Conservation (phyloP, 2,113 vertebrate genomes). For the Crotalus helleri region DNA sequence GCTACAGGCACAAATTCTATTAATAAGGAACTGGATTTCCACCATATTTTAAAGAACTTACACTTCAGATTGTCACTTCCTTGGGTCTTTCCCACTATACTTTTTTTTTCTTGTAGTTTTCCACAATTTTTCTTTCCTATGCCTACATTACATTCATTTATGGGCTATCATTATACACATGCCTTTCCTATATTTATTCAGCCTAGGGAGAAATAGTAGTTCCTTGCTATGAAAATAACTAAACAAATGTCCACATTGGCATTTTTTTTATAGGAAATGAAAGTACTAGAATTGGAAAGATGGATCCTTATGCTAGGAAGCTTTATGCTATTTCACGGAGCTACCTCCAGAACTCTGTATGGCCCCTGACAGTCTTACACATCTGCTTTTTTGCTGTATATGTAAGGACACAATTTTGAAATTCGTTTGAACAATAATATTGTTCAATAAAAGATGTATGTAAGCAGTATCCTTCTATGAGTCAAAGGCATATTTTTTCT, state of each 20-base stretch:
- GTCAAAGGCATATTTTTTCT: background rate
- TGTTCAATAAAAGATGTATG: background rate
- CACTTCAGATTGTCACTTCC: constrained; percentile 47
- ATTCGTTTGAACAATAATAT: background rate
- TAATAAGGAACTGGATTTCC: constrained; percentile 67
- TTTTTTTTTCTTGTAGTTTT: constrained; percentile 8
- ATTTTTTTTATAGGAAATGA: background rate
- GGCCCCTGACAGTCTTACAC: background rate
- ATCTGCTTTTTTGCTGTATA: background rate
- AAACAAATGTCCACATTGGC: background rate
- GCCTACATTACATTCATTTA: constrained; percentile 12
- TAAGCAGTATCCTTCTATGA: background rate
- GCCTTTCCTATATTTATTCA: background rate
- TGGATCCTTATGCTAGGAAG: background rate
- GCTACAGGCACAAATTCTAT: constrained; percentile 61
- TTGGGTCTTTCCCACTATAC: constrained; percentile 18
- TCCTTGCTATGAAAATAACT: background rate
- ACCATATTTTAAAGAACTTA: constrained; percentile 59
- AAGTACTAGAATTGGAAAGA: background rate
- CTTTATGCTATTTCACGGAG: background rate
- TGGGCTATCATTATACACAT: background rate
- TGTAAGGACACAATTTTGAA: background rate
- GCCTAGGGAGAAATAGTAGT: background rate
- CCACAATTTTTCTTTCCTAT: constrained; percentile 22
- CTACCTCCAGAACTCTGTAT: background rate